These are phyloP conservation scores for Lysandra coridon DNA, from an alignment of 2,888 invertebrate species.

Conservation along the genomic window DNA sequence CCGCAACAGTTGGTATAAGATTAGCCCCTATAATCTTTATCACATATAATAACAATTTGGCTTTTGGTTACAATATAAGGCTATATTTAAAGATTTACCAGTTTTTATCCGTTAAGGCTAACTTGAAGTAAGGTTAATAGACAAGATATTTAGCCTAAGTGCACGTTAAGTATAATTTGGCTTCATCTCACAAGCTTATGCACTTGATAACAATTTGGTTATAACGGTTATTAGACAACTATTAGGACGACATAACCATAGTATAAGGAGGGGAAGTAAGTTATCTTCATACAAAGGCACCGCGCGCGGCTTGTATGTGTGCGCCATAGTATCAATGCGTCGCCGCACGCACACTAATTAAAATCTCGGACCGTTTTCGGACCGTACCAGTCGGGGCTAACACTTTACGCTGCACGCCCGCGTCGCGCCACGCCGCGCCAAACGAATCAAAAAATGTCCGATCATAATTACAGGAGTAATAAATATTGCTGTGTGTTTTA, in stretches of 20 bases:
- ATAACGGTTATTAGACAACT: neutral
- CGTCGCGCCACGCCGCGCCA: too few relatives aligned
- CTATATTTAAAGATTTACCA: neutral
- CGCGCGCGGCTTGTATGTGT: too few relatives aligned
- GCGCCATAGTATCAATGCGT: too few relatives aligned
- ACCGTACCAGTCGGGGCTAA: too few relatives aligned
- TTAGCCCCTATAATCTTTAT: neutral
- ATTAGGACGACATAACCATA: neutral
- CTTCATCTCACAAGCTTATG: neutral
- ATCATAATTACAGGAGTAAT: too few relatives aligned
- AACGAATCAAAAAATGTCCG: too few relatives aligned
- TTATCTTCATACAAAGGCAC: too few relatives aligned
- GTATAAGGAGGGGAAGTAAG: too few relatives aligned
- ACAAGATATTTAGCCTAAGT: slow-evolving; percentile 17
- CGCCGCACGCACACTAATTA: too few relatives aligned
- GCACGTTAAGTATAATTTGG: slow-evolving; percentile 2
- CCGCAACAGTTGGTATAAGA: neutral
- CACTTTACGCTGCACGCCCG: too few relatives aligned
- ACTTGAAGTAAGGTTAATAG: neutral
- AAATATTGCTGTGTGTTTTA: too few relatives aligned
- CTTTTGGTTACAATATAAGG: neutral
- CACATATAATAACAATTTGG: neutral
- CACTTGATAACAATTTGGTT: neutral
- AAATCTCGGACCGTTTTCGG: too few relatives aligned
- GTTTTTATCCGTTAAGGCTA: neutral